These are phyloP conservation scores for Molossus molossus DNA, from an alignment of 2,797 vertebrate species.

Conservation along the genomic window DNA sequence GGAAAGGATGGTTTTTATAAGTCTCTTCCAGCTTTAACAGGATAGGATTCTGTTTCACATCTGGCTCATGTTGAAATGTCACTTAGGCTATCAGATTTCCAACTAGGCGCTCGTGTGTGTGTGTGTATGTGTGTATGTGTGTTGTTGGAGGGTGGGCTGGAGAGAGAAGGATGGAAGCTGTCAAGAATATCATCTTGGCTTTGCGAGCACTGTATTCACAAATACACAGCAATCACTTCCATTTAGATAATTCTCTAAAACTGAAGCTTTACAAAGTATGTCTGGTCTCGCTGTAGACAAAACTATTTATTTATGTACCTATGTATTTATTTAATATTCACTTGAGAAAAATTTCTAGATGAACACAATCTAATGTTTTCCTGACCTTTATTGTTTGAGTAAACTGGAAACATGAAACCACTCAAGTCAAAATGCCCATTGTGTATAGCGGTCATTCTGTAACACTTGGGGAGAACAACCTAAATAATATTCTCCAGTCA, in stretches of 20 bases:
- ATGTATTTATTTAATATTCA: not conserved
- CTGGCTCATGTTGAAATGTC: not conserved
- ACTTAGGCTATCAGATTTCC: not conserved
- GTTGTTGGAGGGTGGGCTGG: not conserved
- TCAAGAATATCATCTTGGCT: not conserved
- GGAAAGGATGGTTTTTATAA: not conserved
- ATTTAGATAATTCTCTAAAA: conserved; percentile 46
- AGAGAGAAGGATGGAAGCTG: not conserved
- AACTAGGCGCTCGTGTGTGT: not conserved
- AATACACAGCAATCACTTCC: not conserved
- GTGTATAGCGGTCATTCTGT: not conserved
- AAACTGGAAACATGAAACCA: not conserved
- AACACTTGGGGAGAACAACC: not conserved
- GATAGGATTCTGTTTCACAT: not conserved
- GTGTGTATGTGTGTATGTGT: not conserved
- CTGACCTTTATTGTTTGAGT: not conserved
- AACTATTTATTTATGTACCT: not conserved
- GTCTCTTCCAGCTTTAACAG: not conserved
- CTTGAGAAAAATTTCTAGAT: not conserved
- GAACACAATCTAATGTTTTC: not conserved
- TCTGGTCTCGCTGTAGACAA: conserved; percentile 20
- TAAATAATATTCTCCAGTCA: not conserved
- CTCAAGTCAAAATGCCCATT: not conserved
- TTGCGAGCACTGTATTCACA: conserved; percentile 6
- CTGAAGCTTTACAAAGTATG: not conserved